These are phyloP conservation scores for Antrozous pallidus DNA, from an alignment of 2,797 vertebrate species.

Conservation along the genomic window DNA sequence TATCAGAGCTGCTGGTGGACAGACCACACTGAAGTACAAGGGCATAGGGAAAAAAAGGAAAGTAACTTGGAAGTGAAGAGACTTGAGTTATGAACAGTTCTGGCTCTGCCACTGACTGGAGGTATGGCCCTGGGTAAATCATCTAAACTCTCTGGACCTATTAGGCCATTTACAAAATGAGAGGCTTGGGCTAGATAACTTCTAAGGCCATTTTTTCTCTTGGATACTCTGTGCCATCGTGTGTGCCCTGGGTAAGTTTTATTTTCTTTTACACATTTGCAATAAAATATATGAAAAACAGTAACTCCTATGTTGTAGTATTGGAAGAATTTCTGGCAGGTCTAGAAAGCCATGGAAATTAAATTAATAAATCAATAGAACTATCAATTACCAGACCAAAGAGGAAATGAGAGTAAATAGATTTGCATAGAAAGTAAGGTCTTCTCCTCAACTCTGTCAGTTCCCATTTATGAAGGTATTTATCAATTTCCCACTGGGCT, in stretches of 20 bases:
- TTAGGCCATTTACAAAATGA: neutral
- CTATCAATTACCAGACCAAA: neutral
- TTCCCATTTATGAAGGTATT: neutral
- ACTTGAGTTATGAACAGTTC: neutral
- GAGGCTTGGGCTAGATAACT: neutral
- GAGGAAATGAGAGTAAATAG: constrained; percentile 27
- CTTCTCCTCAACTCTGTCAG: neutral
- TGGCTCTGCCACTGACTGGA: too few relatives aligned
- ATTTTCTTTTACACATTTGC: neutral
- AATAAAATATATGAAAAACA: constrained; percentile 10
- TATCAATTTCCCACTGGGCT: neutral
- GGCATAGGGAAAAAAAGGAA: neutral
- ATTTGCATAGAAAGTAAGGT: neutral
- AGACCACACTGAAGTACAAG: neutral
- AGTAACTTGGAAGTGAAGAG: neutral
- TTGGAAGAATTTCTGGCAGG: neutral
- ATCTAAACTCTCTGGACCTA: neutral
- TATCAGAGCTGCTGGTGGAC: neutral
- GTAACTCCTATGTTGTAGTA: neutral
- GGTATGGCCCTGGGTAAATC: too few relatives aligned
- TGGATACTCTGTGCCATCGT: neutral
- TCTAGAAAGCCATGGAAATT: neutral
- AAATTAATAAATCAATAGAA: neutral
- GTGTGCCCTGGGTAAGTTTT: neutral
- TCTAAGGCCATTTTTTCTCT: neutral